phyloP scores from a whole-genome alignment of 2,888 invertebrate genomes.

The Aphrophora alni region DNA sequence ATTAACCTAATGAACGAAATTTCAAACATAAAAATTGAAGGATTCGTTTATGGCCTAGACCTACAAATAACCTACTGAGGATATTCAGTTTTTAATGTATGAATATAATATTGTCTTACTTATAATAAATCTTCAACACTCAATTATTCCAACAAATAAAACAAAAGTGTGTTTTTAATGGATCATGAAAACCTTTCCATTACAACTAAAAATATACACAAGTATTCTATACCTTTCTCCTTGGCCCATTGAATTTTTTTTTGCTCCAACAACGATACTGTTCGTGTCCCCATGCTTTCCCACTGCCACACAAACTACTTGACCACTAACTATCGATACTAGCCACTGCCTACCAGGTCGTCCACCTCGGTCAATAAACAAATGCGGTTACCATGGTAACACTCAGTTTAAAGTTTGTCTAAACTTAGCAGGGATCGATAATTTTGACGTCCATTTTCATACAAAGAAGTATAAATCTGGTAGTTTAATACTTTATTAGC shows the following conservation, averaged over 20 bases:
- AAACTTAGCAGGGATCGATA: neutral
- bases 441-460: neutral
- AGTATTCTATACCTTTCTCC: conserved; percentile 77
- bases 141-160: too few relatives aligned
- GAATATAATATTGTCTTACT: too few relatives aligned
- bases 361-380: conserved; percentile 32
- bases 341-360: conserved; percentile 30
- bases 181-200: too few relatives aligned
- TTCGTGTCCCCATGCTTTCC: conserved; percentile 36
- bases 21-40: too few relatives aligned
- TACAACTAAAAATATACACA: too few relatives aligned
- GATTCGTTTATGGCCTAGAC: too few relatives aligned
- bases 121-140: too few relatives aligned
- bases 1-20: too few relatives aligned
- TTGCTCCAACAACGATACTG: conserved; percentile 76
- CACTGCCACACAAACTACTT: neutral
- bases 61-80: too few relatives aligned
- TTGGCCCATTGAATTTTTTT: conserved; percentile 93
- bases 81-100: too few relatives aligned
- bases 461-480: neutral
- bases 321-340: too few relatives aligned
- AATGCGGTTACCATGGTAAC: conserved; percentile 21
- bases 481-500: neutral
- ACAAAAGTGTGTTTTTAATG: too few relatives aligned
- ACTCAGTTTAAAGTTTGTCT: neutral